Percentiles rank a stretch among this genome's conserved stretches.
phyloP scores from a whole-genome alignment of 1,140 invertebrate species.

The Thereuonema tuberculata region DNA sequence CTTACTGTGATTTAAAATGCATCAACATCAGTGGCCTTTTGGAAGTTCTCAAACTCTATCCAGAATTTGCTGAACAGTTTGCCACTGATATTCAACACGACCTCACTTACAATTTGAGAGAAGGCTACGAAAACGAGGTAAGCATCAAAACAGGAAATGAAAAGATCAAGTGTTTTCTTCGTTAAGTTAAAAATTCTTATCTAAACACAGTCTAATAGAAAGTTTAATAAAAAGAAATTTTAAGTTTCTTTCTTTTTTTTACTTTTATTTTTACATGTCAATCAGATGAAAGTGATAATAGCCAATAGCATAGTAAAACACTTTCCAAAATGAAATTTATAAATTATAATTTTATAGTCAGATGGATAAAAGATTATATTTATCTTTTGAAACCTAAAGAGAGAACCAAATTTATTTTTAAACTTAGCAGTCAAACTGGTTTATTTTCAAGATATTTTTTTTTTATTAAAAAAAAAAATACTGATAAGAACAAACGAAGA shows the following conservation, averaged over 20 bases:
- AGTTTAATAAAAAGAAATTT: constrained; percentile 1
- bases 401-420: too few species aligned
- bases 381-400: too few species aligned
- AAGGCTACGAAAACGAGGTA: constrained; percentile 78
- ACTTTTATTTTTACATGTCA: neutral
- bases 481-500: too few species aligned
- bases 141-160: constrained; percentile 10
- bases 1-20: constrained; percentile 80
- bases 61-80: constrained; percentile 81
- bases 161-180: neutral
- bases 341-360: too few species aligned
- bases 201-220: neutral
- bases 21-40: constrained; percentile 78
- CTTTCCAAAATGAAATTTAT: too few species aligned
- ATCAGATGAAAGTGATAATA: neutral
- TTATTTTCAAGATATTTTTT: too few species aligned
- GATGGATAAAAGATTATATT: too few species aligned
- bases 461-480: too few species aligned
- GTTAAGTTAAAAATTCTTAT: neutral
- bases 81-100: constrained; percentile 88
- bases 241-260: neutral
- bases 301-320: neutral
- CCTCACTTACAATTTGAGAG: constrained; percentile 84
- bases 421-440: too few species aligned
- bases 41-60: constrained; percentile 79